Conservation (phyloP, 1,140 invertebrate genomes). For the Eurosta solidaginis region DNA sequence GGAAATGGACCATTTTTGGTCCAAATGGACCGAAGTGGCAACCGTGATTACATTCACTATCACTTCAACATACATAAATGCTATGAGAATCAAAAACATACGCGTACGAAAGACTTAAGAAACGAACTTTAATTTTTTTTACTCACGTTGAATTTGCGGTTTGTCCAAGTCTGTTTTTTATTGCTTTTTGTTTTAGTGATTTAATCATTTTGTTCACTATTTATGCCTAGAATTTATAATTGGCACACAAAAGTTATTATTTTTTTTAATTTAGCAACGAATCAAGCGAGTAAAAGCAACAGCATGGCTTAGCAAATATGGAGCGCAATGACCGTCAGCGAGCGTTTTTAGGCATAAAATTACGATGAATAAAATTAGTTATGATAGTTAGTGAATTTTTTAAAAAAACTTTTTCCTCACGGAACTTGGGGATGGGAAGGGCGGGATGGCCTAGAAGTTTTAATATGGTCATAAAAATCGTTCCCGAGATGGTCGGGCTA, state of each 20-base stretch:
- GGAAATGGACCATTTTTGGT: too few relatives aligned
- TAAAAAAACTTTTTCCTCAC: too few relatives aligned
- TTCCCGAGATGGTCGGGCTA: too few relatives aligned
- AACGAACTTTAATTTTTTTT: constrained; percentile 42
- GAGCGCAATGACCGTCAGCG: not conserved
- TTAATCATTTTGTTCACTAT: not conserved
- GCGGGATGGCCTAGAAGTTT: too few relatives aligned
- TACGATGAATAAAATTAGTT: not conserved
- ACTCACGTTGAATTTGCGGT: not conserved
- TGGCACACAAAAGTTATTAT: not conserved
- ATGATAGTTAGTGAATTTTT: too few relatives aligned
- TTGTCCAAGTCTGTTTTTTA: not conserved
- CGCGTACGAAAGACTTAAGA: constrained; percentile 52
- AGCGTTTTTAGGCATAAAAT: not conserved
- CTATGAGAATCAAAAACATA: not conserved
- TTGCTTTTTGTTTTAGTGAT: not conserved
- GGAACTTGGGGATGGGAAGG: too few relatives aligned
- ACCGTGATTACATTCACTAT: too few relatives aligned
- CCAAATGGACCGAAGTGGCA: too few relatives aligned
- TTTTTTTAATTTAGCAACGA: not conserved
- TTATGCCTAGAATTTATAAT: constrained; percentile 14
- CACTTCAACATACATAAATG: too few relatives aligned
- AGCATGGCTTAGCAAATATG: not conserved
- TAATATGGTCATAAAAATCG: too few relatives aligned
- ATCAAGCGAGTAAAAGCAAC: not conserved